Evolutionary conservation across 2,113 vertebrate species (phyloP).

Genomic region (Perca flavescens): DNA sequence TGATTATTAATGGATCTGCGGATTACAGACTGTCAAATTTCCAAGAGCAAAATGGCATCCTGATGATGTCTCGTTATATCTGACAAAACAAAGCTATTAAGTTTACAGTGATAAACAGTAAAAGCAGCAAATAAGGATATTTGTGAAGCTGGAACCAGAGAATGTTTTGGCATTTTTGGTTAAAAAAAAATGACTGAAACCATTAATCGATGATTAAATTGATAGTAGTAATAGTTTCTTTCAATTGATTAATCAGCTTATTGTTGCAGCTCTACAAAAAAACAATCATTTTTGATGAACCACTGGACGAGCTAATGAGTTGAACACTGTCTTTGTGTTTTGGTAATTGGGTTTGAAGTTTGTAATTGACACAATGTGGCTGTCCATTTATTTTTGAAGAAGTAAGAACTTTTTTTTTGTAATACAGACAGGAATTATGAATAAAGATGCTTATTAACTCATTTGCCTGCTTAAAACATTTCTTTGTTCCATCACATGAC

Average conservation of each 20-base stretch:
- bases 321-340: background rate
- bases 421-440: background rate
- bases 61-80: background rate
- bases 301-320: background rate
- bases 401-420: background rate
- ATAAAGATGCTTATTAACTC: constrained; percentile 7
- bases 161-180: background rate
- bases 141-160: background rate
- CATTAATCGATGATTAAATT: no score
- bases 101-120: background rate
- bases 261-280: background rate
- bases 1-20: background rate
- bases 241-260: background rate
- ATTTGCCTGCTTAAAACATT: background rate
- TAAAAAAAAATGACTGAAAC: background rate
- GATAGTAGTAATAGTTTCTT: background rate
- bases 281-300: background rate
- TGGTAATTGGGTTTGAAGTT: background rate
- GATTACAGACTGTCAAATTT: background rate
- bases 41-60: background rate
- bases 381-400: background rate
- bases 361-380: background rate
- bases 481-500: background rate
- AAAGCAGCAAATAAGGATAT: background rate
- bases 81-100: background rate